Evolutionary conservation across 2,113 vertebrate species (phyloP).

Genomic region (Cebus imitator): DNA sequence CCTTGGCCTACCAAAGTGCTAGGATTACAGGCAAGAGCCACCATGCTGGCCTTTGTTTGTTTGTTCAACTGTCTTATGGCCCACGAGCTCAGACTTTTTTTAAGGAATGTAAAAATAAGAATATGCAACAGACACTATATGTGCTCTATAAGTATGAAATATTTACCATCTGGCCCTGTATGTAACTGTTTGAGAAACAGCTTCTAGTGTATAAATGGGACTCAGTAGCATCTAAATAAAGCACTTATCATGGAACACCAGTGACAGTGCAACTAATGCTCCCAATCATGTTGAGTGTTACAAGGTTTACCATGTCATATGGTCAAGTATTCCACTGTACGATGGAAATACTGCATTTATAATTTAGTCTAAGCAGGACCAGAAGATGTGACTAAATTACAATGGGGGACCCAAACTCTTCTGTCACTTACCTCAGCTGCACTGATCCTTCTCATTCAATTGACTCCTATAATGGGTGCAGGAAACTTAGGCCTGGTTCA

Average conservation of each 20-base stretch:
- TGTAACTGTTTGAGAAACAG: background rate
- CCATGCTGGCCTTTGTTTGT: too few species aligned
- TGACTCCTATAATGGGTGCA: background rate
- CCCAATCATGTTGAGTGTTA: background rate
- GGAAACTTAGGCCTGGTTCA: background rate
- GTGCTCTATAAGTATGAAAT: background rate
- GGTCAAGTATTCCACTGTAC: background rate
- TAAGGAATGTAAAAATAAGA: background rate
- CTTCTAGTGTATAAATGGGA: background rate
- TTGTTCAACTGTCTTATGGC: background rate
- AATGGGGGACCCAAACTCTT: background rate
- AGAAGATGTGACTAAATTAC: background rate
- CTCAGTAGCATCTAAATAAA: background rate
- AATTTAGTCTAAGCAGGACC: background rate
- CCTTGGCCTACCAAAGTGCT: too few species aligned
- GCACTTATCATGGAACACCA: background rate
- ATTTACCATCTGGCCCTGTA: background rate
- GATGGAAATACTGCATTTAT: background rate
- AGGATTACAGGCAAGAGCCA: too few species aligned
- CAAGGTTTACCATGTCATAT: background rate
- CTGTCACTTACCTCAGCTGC: background rate
- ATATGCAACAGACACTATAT: background rate
- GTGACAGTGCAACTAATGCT: background rate
- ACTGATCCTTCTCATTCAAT: background rate
- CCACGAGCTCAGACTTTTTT: background rate